These are phyloP conservation scores for Montipora cactus DNA, from an alignment of 64 coral and sea anemone species.

Conservation along the genomic window DNA sequence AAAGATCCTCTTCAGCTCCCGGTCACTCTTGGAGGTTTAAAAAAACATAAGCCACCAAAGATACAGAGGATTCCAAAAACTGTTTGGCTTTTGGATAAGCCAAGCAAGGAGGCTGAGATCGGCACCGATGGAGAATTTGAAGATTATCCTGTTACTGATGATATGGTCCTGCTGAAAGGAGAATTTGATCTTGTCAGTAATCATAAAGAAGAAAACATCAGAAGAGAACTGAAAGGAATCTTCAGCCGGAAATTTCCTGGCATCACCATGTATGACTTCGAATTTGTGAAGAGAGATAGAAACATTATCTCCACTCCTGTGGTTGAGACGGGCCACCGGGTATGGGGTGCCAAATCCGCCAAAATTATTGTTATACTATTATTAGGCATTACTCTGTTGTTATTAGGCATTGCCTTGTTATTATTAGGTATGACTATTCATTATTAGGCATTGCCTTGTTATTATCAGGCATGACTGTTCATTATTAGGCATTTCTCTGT, in stretches of 20 bases:
- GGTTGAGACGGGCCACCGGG: conserved; percentile 1
- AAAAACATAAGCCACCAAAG: neutral
- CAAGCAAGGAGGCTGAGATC: conserved; percentile 48
- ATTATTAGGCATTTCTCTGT: neutral
- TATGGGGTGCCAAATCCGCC: too few species aligned
- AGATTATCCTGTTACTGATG: conserved; percentile 72
- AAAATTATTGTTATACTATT: too few species aligned
- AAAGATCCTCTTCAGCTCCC: conserved; percentile 4
- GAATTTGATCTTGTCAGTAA: conserved; percentile 68
- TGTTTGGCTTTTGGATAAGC: conserved; percentile 55
- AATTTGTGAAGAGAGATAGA: conserved; percentile 74
- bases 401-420: too few species aligned
- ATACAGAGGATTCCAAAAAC: conserved; percentile 50
- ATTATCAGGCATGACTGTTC: neutral
- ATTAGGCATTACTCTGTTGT: too few species aligned
- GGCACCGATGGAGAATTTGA: conserved; percentile 52
- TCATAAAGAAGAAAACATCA: conserved; percentile 65
- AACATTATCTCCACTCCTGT: conserved; percentile 62
- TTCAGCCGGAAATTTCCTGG: conserved; percentile 63
- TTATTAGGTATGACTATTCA: too few species aligned
- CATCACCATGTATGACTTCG: conserved; percentile 63
- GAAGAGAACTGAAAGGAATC: conserved; percentile 56
- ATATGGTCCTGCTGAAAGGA: conserved; percentile 75
- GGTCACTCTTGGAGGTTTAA: neutral
- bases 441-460: too few species aligned